These are phyloP conservation scores for Morpho helenor DNA, from an alignment of 2,888 invertebrate species.

Conservation along the genomic window DNA sequence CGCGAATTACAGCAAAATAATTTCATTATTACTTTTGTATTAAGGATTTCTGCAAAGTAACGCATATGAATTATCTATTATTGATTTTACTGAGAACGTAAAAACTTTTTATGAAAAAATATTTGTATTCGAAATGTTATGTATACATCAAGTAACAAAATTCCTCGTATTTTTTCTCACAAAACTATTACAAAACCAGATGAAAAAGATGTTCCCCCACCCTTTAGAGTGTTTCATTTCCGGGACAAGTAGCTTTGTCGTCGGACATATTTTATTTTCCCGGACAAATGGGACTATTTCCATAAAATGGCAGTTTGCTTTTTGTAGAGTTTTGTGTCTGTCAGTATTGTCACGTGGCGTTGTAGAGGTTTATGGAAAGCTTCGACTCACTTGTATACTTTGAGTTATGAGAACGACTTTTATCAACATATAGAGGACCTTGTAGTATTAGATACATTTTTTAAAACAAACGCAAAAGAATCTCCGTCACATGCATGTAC, in stretches of 20 bases:
- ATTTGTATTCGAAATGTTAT: too few relatives aligned
- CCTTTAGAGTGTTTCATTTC: slow-evolving; percentile 59
- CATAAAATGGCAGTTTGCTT: slow-evolving; percentile 72
- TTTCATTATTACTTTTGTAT: too few relatives aligned
- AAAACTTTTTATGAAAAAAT: too few relatives aligned
- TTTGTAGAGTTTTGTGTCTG: slow-evolving; percentile 51
- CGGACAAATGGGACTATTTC: slow-evolving; percentile 60
- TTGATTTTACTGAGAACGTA: too few relatives aligned
- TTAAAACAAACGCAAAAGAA: neutral
- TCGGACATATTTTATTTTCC: slow-evolving; percentile 57
- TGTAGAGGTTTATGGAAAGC: slow-evolving; percentile 24
- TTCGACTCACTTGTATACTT: slow-evolving; percentile 18
- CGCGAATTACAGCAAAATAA: too few relatives aligned
- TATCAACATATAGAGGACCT: neutral
- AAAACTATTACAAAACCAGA: slow-evolving; percentile 15
- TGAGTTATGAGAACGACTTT: slow-evolving; percentile 18
- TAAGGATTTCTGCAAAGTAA: too few relatives aligned
- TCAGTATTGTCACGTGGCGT: slow-evolving; percentile 53
- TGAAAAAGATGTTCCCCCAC: slow-evolving; percentile 29
- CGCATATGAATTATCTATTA: too few relatives aligned
- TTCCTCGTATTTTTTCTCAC: slow-evolving; percentile 40
- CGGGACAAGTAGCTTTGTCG: slow-evolving; percentile 77
- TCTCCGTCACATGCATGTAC: too few relatives aligned
- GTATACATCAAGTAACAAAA: too few relatives aligned
- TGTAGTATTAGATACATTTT: too few relatives aligned